These are phyloP conservation scores for Cygnus buccinator DNA, from an alignment of 2,113 vertebrate genomes.

Conservation along the genomic window DNA sequence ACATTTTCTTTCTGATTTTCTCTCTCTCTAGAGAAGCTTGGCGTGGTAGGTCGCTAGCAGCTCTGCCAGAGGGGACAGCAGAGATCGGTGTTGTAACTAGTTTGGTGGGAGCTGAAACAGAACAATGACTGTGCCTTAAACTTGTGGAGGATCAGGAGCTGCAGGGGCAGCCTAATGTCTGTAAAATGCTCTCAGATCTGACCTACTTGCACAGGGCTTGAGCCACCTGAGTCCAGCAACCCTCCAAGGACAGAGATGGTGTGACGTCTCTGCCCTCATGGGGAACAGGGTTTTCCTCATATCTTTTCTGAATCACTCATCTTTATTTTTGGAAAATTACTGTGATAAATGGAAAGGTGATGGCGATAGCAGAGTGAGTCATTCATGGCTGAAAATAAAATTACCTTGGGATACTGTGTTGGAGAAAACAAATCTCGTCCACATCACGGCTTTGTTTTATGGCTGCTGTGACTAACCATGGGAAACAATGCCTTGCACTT, in stretches of 20 bases:
- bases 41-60: background rate
- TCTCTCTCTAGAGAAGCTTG: background rate
- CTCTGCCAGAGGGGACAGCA: background rate
- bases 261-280: accelerated
- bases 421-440: background rate
- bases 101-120: background rate
- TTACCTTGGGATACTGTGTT: background rate
- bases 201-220: background rate
- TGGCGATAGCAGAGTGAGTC: background rate
- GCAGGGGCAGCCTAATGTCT: background rate
- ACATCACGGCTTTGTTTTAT: slow-evolving; percentile 4
- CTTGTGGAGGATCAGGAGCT: accelerated
- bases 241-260: accelerated
- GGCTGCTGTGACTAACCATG: background rate
- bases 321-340: background rate
- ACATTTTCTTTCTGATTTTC: background rate
- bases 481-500: background rate
- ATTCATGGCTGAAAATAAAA: slow-evolving; percentile 1
- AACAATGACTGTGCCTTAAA: background rate
- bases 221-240: background rate
- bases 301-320: background rate
- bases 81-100: background rate
- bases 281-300: background rate
- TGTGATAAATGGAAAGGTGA: background rate
- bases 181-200: background rate